A percentile compares a stretch with the other conserved stretches of the same genome.
Evolutionary conservation across 2,113 vertebrate genomes (phyloP).

Genomic region (Gymnobelideus leadbeateri): DNA sequence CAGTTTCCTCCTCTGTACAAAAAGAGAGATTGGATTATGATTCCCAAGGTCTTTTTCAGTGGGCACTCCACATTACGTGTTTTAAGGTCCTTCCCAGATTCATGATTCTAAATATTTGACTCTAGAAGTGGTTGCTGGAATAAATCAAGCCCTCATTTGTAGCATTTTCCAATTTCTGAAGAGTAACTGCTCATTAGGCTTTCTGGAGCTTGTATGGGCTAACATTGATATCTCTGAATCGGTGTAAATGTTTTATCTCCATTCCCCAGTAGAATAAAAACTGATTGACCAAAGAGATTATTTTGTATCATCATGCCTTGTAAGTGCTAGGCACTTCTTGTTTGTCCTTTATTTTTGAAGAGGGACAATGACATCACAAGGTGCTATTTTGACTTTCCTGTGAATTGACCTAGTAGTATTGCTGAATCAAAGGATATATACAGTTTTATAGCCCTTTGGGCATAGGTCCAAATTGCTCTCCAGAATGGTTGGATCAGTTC

Average conservation of each 20-base stretch:
- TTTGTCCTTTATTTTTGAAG: not conserved
- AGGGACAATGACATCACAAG: not conserved
- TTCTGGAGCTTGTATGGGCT: not conserved
- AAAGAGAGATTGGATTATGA: not conserved
- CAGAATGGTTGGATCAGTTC: too few relatives aligned
- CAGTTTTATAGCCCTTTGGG: too few relatives aligned
- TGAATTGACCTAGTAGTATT: not conserved
- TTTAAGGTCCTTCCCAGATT: not conserved
- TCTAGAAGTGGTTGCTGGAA: not conserved
- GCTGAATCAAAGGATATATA: too few relatives aligned
- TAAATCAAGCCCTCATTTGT: not conserved
- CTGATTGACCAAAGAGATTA: not conserved
- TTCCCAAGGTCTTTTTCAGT: not conserved
- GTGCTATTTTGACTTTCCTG: not conserved
- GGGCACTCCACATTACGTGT: not conserved
- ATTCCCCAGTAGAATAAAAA: not conserved
- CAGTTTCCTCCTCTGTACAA: not conserved
- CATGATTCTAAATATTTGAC: not conserved
- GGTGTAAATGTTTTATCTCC: not conserved
- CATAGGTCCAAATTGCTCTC: too few relatives aligned
- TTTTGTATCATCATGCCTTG: not conserved
- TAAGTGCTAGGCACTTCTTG: not conserved
- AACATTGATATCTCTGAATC: not conserved
- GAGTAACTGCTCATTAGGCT: not conserved
- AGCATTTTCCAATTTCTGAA: not conserved